phyloP scores from a whole-genome alignment of 2,797 vertebrate species.

The Brachyalestes nurse region DNA sequence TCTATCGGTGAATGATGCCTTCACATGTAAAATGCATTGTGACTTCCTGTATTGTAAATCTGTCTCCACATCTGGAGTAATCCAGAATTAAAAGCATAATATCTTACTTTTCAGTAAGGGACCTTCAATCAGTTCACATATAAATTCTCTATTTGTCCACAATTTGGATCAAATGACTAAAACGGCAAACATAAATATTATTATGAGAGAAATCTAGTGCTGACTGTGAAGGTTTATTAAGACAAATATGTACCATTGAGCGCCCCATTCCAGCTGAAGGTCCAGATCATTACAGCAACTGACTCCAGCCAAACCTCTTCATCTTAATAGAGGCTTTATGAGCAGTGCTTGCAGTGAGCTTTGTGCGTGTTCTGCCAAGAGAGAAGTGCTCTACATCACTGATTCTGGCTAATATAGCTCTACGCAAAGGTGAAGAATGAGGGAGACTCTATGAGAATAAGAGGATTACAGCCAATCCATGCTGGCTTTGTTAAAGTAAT shows the following conservation, averaged over 20 bases:
- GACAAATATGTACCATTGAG: conserved; percentile 24
- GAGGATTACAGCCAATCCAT: conserved; percentile 22
- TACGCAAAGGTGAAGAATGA: conserved; percentile 24
- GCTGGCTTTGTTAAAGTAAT: conserved; percentile 7
- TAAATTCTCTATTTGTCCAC: not conserved
- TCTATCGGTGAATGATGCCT: not conserved
- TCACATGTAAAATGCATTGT: not conserved
- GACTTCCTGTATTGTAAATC: not conserved
- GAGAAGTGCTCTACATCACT: conserved; percentile 7
- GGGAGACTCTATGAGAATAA: conserved; percentile 12
- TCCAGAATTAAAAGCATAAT: not conserved
- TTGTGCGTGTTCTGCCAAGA: conserved; percentile 1
- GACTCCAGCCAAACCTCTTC: conserved; percentile 26
- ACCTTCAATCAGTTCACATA: not conserved
- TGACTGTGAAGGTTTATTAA: not conserved
- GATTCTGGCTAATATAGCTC: conserved; percentile 5
- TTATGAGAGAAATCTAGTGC: not conserved
- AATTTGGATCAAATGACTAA: not conserved
- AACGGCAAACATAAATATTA: conserved; percentile 22
- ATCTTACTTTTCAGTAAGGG: not conserved
- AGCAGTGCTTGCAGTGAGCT: conserved; percentile 6
- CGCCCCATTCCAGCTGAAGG: conserved; percentile 11
- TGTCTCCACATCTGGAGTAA: not conserved
- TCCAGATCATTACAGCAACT: conserved; percentile 33
- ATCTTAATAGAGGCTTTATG: conserved; percentile 35